phyloP scores from a whole-genome alignment of 2,797 vertebrate species.

The Craterocephalus amniculus region DNA sequence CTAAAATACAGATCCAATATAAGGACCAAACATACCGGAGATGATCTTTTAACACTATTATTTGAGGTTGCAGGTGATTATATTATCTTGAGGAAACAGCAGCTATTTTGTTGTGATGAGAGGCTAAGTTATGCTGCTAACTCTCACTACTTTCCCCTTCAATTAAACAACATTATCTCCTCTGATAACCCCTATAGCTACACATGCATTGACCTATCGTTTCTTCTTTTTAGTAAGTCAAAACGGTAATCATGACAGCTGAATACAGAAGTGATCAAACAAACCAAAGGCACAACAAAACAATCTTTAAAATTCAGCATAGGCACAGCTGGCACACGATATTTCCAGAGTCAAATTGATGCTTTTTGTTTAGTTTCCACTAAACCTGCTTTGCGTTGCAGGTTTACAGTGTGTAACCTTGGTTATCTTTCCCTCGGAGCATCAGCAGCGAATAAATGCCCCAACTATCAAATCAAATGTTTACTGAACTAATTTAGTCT shows the following conservation, averaged over 20 bases:
- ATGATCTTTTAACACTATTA: not conserved
- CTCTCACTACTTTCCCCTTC: not conserved
- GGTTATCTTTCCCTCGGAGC: constrained; percentile 36
- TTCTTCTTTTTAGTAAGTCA: not conserved
- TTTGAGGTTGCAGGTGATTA: not conserved
- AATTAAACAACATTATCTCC: not conserved
- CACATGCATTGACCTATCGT: not conserved
- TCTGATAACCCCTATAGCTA: not conserved
- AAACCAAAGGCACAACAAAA: not conserved
- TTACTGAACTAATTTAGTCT: constrained; percentile 79
- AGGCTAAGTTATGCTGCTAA: not conserved
- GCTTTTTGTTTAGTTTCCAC: constrained; percentile 1
- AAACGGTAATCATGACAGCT: not conserved
- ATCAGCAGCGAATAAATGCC: constrained; percentile 39
- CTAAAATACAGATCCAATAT: not conserved
- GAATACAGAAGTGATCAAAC: not conserved
- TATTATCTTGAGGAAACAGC: not conserved
- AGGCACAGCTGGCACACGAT: not conserved
- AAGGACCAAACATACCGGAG: not conserved
- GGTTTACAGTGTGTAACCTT: constrained; percentile 12
- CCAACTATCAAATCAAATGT: constrained; percentile 74
- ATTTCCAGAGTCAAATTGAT: not conserved
- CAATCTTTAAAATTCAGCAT: not conserved
- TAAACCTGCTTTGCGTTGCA: constrained; percentile 8
- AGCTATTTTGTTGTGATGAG: not conserved